A percentile compares a stretch with the other conserved stretches of the same genome.
Conservation (phyloP, 2,888 invertebrate species). For the Volucella inflata region DNA sequence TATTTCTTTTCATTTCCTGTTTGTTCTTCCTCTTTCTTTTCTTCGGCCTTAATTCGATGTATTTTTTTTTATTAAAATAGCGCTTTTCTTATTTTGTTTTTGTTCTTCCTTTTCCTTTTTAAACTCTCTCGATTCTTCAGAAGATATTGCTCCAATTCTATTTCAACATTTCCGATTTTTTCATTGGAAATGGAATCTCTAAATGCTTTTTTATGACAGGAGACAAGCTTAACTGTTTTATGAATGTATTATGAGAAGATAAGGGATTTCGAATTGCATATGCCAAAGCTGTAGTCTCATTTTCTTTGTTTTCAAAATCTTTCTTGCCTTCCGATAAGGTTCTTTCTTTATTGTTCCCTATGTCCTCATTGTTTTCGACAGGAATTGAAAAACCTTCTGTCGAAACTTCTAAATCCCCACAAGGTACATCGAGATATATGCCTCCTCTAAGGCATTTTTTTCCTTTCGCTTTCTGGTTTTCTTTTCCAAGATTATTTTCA, state of each 20-base stretch:
- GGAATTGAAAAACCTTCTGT: neutral
- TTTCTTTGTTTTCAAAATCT: neutral
- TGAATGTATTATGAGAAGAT: neutral
- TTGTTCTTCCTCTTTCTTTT: neutral
- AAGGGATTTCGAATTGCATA: neutral
- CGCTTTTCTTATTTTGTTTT: constrained; percentile 6
- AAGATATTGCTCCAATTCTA: neutral
- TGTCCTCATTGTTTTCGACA: neutral
- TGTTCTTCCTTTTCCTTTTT: constrained; percentile 1
- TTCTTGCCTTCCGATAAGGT: neutral
- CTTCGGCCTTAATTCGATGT: neutral
- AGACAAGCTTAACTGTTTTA: neutral
- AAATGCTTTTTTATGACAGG: neutral
- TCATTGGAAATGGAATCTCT: neutral
- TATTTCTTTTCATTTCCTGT: too few relatives aligned
- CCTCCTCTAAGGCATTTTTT: neutral
- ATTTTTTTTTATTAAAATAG: neutral
- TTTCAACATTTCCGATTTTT: neutral
- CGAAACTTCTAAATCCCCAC: neutral
- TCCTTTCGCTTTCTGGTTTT: neutral
- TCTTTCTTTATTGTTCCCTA: neutral
- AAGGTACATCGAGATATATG: neutral
- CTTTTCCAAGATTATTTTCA: neutral
- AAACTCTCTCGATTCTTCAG: neutral
- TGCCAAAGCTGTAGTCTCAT: neutral